A percentile compares a stretch with the other conserved stretches of the same genome.
phyloP scores from a whole-genome alignment of 2,113 vertebrate genomes.

The Corythoichthys intestinalis region DNA sequence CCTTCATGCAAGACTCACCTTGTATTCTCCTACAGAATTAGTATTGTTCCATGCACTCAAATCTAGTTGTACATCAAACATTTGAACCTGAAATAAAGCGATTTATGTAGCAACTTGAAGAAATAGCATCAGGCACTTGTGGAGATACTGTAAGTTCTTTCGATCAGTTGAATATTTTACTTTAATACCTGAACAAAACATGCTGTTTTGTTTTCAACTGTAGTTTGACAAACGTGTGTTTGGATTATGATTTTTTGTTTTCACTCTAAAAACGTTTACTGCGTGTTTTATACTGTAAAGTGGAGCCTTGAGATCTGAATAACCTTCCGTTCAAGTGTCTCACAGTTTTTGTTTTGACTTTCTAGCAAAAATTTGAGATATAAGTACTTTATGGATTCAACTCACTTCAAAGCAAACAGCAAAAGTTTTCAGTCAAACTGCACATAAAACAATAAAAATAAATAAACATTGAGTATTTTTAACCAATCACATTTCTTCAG shows the following conservation, averaged over 20 bases:
- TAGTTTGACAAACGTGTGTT: slow-evolving; percentile 4
- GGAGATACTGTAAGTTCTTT: slow-evolving; percentile 13
- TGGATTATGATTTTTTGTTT: not conserved
- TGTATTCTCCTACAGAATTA: slow-evolving; percentile 14
- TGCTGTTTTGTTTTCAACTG: not conserved
- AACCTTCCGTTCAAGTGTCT: too few species aligned
- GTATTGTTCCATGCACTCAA: not conserved
- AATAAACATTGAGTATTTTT: too few species aligned
- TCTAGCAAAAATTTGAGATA: too few species aligned
- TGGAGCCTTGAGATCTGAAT: not conserved
- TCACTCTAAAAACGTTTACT: too few species aligned
- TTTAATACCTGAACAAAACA: slow-evolving; percentile 24
- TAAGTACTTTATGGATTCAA: too few species aligned
- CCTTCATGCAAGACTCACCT: slow-evolving; percentile 30
- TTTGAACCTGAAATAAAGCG: slow-evolving; percentile 1
- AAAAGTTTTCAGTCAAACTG: too few species aligned
- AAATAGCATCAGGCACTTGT: slow-evolving; percentile 22
- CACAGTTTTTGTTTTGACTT: not conserved
- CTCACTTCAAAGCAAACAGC: too few species aligned
- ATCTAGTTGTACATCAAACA: not conserved
- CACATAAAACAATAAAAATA: too few species aligned
- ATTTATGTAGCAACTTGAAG: slow-evolving; percentile 9
- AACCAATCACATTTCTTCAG: too few species aligned
- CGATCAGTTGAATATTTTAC: not conserved
- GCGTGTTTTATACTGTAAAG: not conserved